Percentiles rank a stretch among this genome's conserved stretches.
These are phyloP conservation scores for Metopolophium dirhodum DNA, from an alignment of 1,140 invertebrate species.

Conservation along the genomic window DNA sequence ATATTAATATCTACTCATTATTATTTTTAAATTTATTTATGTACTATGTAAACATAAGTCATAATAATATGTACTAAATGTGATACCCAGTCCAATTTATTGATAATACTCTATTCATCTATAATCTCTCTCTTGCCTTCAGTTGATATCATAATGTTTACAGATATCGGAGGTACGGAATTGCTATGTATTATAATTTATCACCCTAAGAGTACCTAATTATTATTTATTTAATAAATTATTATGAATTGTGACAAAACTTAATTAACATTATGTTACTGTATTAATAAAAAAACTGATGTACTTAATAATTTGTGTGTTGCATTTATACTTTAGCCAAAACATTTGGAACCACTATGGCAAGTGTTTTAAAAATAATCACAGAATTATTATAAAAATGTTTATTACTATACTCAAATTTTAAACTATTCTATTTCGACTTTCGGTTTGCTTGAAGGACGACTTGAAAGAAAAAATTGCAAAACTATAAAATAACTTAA, in stretches of 20 bases:
- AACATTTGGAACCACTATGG: not conserved
- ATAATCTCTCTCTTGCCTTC: not conserved
- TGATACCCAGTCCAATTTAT: slow-evolving; percentile 33
- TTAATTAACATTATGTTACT: slow-evolving; percentile 19
- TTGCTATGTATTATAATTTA: not conserved
- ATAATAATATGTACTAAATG: slow-evolving; percentile 31
- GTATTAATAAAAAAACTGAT: slow-evolving; percentile 42
- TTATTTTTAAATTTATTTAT: slow-evolving; percentile 33
- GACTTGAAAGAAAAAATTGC: no score
- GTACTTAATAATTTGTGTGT: slow-evolving; percentile 20
- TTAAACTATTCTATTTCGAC: not conserved
- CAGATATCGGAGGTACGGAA: not conserved
- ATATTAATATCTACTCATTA: not conserved
- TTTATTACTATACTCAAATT: not conserved
- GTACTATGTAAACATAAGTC: slow-evolving; percentile 14
- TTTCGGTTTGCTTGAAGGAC: not conserved
- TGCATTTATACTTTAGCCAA: not conserved
- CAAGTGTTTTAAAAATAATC: not conserved
- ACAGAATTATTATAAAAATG: not conserved
- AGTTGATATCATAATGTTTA: not conserved
- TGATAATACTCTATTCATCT: not conserved
- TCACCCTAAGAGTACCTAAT: slow-evolving; percentile 18
- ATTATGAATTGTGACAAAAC: slow-evolving; percentile 29
- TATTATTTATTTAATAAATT: not conserved
- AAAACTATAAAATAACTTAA: no score